These are phyloP conservation scores for Nyctalus aviator DNA, from an alignment of 2,797 vertebrate species.

Conservation along the genomic window DNA sequence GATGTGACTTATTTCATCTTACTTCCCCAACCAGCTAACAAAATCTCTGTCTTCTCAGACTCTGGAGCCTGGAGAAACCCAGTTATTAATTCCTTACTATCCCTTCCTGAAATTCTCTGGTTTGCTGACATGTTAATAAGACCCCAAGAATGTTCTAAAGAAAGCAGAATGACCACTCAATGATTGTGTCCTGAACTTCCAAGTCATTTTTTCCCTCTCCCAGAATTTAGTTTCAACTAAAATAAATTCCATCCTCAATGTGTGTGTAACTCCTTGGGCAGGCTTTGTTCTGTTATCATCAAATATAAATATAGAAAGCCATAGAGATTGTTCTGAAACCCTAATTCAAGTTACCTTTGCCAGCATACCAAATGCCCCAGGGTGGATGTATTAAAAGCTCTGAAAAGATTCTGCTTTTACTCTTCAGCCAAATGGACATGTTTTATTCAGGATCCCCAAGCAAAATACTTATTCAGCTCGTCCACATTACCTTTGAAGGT, in stretches of 20 bases:
- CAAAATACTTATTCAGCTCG: conserved; percentile 52
- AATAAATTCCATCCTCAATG: conserved; percentile 70
- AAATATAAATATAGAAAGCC: conserved; percentile 75
- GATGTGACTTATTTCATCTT: conserved; percentile 46
- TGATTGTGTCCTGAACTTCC: conserved; percentile 20
- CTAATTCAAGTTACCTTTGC: conserved; percentile 57
- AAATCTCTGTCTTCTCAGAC: conserved; percentile 50
- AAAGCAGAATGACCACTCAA: conserved; percentile 58
- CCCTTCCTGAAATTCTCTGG: conserved; percentile 38
- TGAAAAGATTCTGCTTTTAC: conserved; percentile 64
- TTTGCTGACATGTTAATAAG: conserved; percentile 70
- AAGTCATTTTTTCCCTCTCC: background rate
- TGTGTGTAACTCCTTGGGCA: conserved; percentile 56
- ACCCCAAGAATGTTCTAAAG: conserved; percentile 65
- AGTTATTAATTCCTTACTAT: conserved; percentile 44
- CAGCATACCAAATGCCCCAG: conserved; percentile 60
- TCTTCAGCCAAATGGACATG: conserved; percentile 73
- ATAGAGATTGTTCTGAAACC: conserved; percentile 64
- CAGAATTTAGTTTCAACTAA: conserved; percentile 65
- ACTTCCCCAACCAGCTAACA: conserved; percentile 44
- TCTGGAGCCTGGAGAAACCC: conserved; percentile 55
- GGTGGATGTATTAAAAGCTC: conserved; percentile 65
- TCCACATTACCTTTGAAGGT: background rate
- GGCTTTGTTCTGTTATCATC: conserved; percentile 62
- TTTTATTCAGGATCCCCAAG: conserved; percentile 71